These are phyloP conservation scores for Uloborus plumipes DNA, from an alignment of 2,888 invertebrate genomes.

Conservation along the genomic window DNA sequence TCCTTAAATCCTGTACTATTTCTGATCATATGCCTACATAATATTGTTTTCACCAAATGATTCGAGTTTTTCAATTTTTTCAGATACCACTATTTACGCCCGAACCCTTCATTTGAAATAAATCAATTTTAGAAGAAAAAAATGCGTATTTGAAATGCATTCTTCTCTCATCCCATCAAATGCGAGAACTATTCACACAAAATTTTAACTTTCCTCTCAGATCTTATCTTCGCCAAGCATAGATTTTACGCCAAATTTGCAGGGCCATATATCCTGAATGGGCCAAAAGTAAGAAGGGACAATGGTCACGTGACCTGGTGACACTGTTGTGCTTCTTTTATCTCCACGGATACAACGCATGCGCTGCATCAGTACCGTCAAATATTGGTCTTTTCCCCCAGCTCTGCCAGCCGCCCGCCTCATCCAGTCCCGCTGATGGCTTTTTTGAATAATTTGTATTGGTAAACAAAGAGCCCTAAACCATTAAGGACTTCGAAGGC, in stretches of 20 bases:
- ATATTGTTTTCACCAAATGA: too few relatives aligned
- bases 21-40: too few relatives aligned
- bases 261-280: not conserved
- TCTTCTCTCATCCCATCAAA: too few relatives aligned
- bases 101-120: too few relatives aligned
- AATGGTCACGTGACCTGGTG: conserved; percentile 62
- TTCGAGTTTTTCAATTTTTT: too few relatives aligned
- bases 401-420: not conserved
- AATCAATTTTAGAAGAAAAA: too few relatives aligned
- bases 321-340: conserved; percentile 62
- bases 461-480: conserved; percentile 26
- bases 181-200: too few relatives aligned
- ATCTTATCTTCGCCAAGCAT: conserved; percentile 19
- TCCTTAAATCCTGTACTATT: too few relatives aligned
- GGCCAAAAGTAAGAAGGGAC: conserved; percentile 26
- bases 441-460: conserved; percentile 18
- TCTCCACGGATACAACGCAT: conserved; percentile 56
- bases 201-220: too few relatives aligned
- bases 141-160: too few relatives aligned
- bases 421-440: not conserved
- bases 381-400: conserved; percentile 5
- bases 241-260: conserved; percentile 17
- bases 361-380: conserved; percentile 23
- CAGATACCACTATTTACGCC: too few relatives aligned
- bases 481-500: not conserved